Evolutionary conservation across 2,113 vertebrate species (phyloP), one percentile per base, ranked within the genome.

Genomic region (Corydoras sp.): DNA sequence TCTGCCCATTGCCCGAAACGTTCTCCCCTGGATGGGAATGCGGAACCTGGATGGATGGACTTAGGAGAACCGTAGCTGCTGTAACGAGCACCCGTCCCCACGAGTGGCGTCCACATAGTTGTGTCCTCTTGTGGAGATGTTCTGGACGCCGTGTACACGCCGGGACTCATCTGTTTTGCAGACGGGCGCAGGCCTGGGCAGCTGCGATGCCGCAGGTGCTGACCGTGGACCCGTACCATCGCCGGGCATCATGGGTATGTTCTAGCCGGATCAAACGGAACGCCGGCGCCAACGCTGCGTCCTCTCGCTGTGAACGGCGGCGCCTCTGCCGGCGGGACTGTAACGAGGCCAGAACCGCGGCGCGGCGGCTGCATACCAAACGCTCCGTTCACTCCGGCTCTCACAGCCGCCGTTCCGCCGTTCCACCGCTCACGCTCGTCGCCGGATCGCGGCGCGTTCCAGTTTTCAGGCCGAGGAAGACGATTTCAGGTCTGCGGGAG

Each of bases 121-220:
- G 7, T 2, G 35, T 43, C 35, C 7, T 43, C 7, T 2, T 43
- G 7, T 14, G 64, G 30, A 7, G 24, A 53, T 9, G 18, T 10
- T 53, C 24, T n/a, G 10, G n/a, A n/a, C 10, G 53, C 1, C 56
- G 30, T 14, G 14, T 54, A 43, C 13, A 18, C 6, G 4, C 71
- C 2, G 31, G 60, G 68, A 15, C 63, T 58, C 78, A 77, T 74
- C 64, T 77, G 75, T 64, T 74, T 48, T 43, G 55, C 48, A 71
- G 71, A 35, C 59, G 58, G 64, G 15, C 7, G 32, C 13, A 35
- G 69, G 61, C 71, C 18, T 43, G 9, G 71, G 74, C 74, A 77
- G 65, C 59, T 77, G 74, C 32, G 12, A 9, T 51, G 64, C 71
- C 64, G 54, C 18, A 43, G 54, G 68, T 64, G n/a, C n/a, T 6